These are phyloP conservation scores for Notospermus geniculatus DNA, from an alignment of 1,140 invertebrate genomes.

Conservation along the genomic window DNA sequence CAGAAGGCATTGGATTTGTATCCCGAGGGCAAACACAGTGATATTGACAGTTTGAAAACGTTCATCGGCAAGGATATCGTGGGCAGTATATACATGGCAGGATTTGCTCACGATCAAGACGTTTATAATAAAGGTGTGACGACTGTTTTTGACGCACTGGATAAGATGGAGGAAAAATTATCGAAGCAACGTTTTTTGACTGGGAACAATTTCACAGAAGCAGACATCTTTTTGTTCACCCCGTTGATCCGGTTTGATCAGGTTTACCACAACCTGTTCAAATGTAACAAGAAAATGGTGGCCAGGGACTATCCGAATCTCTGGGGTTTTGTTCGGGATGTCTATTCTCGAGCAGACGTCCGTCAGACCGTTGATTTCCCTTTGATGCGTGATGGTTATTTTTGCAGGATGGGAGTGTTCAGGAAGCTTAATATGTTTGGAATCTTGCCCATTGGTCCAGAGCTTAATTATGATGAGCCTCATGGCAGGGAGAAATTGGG, in stretches of 20 bases:
- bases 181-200: slow-evolving; percentile 40
- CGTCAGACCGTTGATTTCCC: slow-evolving; percentile 36
- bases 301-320: slow-evolving; percentile 44
- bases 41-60: slow-evolving; percentile 44
- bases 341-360: slow-evolving; percentile 45
- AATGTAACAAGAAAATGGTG: slow-evolving; percentile 47
- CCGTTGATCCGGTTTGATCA: slow-evolving; percentile 48
- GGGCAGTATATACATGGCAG: slow-evolving; percentile 47
- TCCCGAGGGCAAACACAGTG: slow-evolving; percentile 29
- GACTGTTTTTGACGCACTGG: slow-evolving; percentile 38
- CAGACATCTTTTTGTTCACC: slow-evolving; percentile 46
- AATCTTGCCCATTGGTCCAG: slow-evolving; percentile 45
- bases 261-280: slow-evolving; percentile 50
- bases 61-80: slow-evolving; percentile 50
- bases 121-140: slow-evolving; percentile 39
- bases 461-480: slow-evolving; percentile 38
- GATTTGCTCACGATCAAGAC: slow-evolving; percentile 45
- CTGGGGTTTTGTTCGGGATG: slow-evolving; percentile 41
- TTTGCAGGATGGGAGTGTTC: slow-evolving; percentile 2
- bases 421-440: slow-evolving; percentile 41
- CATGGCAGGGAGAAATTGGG: slow-evolving; percentile 34
- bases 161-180: slow-evolving; percentile 47
- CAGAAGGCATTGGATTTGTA: slow-evolving; percentile 45
- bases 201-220: slow-evolving; percentile 41
- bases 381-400: not conserved